Percentiles rank a stretch among this genome's conserved stretches.
Evolutionary conservation across 2,888 invertebrate genomes (phyloP).

Genomic region (Diaperis boleti): DNA sequence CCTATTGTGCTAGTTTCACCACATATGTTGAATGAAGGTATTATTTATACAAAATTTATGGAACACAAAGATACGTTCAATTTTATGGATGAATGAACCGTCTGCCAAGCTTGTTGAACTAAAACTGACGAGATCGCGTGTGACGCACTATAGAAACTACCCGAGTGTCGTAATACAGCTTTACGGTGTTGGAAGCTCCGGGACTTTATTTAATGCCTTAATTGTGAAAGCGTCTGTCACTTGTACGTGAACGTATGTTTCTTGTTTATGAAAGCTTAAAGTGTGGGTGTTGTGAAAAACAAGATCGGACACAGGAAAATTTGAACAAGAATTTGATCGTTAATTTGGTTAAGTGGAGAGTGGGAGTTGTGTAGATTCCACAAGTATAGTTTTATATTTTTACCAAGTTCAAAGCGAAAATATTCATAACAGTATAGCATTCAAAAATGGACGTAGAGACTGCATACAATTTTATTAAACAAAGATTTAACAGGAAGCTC

Average conservation of each 20-base stretch:
- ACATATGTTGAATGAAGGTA: conserved; percentile 6
- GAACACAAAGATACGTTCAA: conserved; percentile 45
- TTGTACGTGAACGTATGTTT: neutral
- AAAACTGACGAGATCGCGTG: conserved; percentile 50
- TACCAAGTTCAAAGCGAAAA: no score
- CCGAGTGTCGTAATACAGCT: conserved; percentile 28
- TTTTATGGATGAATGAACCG: conserved; percentile 51
- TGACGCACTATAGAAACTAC: conserved; percentile 41
- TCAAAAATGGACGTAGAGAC: no score
- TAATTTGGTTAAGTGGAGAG: no score
- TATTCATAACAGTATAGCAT: no score
- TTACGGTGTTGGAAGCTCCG: conserved; percentile 28
- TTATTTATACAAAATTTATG: conserved; percentile 28
- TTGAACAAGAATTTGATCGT: no score
- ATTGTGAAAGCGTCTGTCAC: conserved; percentile 9
- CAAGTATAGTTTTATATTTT: no score
- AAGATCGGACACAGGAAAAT: no score
- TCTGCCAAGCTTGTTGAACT: conserved; percentile 46
- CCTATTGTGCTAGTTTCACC: conserved; percentile 1
- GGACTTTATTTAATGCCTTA: conserved; percentile 25
- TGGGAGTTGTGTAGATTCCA: no score
- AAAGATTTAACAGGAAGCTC: no score
- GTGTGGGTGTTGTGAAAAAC: neutral
- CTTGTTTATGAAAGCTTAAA: neutral
- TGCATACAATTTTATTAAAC: no score